Conservation (phyloP, 2,113 vertebrate species). For the Danionella cerebrum region DNA sequence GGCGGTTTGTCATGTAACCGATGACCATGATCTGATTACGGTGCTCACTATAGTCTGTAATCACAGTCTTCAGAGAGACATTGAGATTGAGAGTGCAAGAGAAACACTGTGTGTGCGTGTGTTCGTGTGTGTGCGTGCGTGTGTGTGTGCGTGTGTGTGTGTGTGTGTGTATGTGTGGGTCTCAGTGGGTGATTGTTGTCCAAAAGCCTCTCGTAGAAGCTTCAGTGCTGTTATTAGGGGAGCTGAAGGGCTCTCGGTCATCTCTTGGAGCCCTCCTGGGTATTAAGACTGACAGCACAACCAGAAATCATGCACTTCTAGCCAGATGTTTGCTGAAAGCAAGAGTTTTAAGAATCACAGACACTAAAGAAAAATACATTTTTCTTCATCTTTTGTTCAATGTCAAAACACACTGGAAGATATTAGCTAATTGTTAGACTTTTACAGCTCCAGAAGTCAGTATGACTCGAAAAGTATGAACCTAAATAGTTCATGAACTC, state of each 20-base stretch:
- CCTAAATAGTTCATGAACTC: too few relatives aligned
- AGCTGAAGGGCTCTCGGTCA: not conserved
- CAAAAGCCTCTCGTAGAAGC: not conserved
- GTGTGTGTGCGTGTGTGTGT: not conserved
- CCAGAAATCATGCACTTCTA: not conserved
- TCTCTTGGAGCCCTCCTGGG: not conserved
- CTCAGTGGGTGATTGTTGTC: not conserved
- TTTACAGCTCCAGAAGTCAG: too few relatives aligned
- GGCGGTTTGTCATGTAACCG: not conserved
- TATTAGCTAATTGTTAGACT: too few relatives aligned
- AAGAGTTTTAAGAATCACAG: too few relatives aligned
- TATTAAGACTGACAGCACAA: not conserved
- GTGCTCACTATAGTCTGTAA: not conserved
- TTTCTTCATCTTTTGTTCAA: too few relatives aligned
- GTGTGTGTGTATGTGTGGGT: not conserved
- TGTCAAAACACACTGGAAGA: too few relatives aligned
- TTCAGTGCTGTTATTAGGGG: constrained; percentile 5
- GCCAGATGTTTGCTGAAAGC: not conserved
- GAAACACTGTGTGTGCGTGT: not conserved
- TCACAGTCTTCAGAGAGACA: constrained; percentile 3
- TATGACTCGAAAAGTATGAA: too few relatives aligned
- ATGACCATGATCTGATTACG: not conserved
- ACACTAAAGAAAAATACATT: too few relatives aligned
- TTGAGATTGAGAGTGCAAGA: not conserved
- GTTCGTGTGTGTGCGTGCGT: not conserved